Evolutionary conservation across 2,113 vertebrate species (phyloP), one percentile per base, ranked within the genome.

Genomic region (Hydrolagus affinis): DNA sequence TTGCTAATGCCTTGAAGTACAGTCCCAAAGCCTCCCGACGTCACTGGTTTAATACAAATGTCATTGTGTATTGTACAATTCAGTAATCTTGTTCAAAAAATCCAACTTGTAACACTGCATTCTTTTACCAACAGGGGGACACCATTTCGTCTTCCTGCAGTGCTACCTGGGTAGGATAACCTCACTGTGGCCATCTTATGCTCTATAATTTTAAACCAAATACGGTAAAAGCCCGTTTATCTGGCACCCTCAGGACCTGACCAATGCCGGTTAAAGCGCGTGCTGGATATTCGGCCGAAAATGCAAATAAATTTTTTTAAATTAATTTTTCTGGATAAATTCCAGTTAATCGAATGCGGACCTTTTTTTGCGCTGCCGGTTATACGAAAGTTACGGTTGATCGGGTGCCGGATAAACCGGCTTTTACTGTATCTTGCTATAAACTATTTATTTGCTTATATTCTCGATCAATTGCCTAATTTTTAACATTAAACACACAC

Each of bases 111-210:
- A 83, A 83, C 62, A 83, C 66, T 83, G 78, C 62, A 83, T 83
- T 83, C 25, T 83, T 83, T 83, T 25, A 83, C 78, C 78, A 83
- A 60, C 78, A 83, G 78, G 78, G 78, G 78, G 78, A 83, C 78
- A 83, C 78, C 30, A 62, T 62, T 83, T 83, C 78, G 64, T 62
- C 78, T 83, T 83, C 62, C 78, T 83, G 78, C 78, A 83, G 78
- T 83, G 32, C 78, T 83, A 30, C 78, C 78, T 83, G 78, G 78
- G 78, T 83, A 83, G 78, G 78, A 83, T 83, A 83, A 83, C 78
- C 64, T 83, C 62, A 83, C 78, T 83, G n/a, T n/a, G 78, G 78
- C 78, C 60, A 28, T 59, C 77, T 83, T 83, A 15, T 83, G 77
- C 28, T 25, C 62, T 66, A 83, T 83, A 83, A 83, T 17, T 83